Percentiles rank a stretch among this genome's conserved stretches.
phyloP scores from a whole-genome alignment of 1,140 invertebrate species.

The Fopius arisanus region DNA sequence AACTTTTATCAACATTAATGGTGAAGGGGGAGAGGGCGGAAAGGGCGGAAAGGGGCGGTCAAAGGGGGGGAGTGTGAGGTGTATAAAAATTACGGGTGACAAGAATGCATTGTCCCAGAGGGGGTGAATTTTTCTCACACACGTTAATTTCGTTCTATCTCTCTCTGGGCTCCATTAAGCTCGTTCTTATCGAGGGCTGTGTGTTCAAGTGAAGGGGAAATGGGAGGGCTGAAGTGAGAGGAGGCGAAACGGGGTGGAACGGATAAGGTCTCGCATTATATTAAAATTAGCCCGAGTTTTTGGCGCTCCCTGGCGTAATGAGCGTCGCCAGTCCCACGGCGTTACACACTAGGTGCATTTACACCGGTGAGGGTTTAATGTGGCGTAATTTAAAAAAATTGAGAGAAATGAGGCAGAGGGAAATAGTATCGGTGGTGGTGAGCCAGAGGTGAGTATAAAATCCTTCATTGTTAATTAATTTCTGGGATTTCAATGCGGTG shows the following conservation, averaged over 20 bases:
- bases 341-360: neutral
- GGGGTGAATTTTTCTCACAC: neutral
- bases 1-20: neutral
- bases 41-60: no score
- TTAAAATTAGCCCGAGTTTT: constrained; percentile 31
- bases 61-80: neutral
- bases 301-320: constrained; percentile 23
- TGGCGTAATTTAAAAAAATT: constrained; percentile 3
- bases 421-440: neutral
- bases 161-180: constrained; percentile 23
- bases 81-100: constrained; percentile 7
- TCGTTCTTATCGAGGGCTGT: constrained; percentile 22
- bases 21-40: neutral
- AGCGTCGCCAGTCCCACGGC: constrained; percentile 6
- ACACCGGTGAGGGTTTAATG: neutral
- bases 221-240: neutral
- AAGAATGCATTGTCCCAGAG: constrained; percentile 8
- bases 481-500: neutral
- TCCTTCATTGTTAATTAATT: neutral
- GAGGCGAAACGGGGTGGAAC: neutral
- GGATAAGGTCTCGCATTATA: constrained; percentile 33
- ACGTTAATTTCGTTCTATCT: constrained; percentile 4
- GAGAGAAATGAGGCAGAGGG: neutral
- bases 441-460: neutral
- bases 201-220: neutral